Evolutionary conservation across 1,140 invertebrate genomes (phyloP).

Genomic region (Pseudomyrmex cubaensis): DNA sequence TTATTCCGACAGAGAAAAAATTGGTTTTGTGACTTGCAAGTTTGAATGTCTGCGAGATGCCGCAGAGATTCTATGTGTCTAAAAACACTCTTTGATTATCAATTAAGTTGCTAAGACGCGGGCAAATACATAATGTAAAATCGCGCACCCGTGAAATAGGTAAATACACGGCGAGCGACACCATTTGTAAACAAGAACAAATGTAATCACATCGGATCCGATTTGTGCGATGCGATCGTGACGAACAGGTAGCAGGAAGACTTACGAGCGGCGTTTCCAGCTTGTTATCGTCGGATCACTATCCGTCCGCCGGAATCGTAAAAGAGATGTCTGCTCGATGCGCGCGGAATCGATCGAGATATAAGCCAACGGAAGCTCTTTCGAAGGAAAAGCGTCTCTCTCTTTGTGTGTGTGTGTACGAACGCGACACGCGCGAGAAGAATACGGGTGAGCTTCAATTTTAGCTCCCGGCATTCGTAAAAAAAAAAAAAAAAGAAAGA

Average conservation of each 20-base stretch:
- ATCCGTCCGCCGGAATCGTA: constrained; percentile 29
- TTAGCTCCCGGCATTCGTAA: background rate
- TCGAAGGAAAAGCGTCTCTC: constrained; percentile 16
- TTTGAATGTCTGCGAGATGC: background rate
- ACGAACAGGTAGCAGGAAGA: constrained; percentile 44
- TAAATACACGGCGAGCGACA: background rate
- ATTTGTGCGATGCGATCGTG: constrained; percentile 34
- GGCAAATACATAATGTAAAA: background rate
- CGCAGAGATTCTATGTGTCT: background rate
- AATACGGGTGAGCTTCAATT: constrained; percentile 8
- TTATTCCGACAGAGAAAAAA: background rate
- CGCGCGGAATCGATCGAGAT: constrained; percentile 42
- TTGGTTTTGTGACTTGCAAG: background rate
- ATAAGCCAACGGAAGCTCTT: constrained; percentile 18
- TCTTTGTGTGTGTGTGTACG: background rate
- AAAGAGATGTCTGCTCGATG: constrained; percentile 44
- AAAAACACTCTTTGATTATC: background rate
- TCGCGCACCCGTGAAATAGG: too few relatives aligned
- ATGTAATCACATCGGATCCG: constrained; percentile 38
- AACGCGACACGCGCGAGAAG: too few relatives aligned
- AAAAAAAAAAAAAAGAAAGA: background rate
- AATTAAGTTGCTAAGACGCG: background rate
- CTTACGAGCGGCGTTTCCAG: constrained; percentile 19
- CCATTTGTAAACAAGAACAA: constrained; percentile 19
- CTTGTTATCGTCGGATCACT: constrained; percentile 51